Base-by-base conservation (phyloP, 1,140 invertebrate species). In the Drosophila nebulosa region DNA sequence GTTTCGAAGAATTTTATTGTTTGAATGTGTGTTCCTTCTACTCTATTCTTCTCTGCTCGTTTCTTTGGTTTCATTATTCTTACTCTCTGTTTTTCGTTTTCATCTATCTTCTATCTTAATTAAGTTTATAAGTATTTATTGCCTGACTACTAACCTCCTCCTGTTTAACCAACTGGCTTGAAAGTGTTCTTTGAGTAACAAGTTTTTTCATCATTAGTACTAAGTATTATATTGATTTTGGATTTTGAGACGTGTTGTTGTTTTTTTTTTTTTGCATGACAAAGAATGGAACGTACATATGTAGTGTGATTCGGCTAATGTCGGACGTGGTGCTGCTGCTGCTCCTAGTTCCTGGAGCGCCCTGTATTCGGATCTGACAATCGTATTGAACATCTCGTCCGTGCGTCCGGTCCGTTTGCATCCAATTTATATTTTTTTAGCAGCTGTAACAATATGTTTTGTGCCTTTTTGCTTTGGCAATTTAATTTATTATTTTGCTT, bases 381-480 rank as follows among this genome's bases (percentile, higher is more conserved):
- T 21, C 39, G 7, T 21, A 46, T 4, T 9, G 30, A 32, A 21
- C 39, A 1, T 6, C 18, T 16, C 39, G 39, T 46, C 18, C 39
- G 39, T 46, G 14, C 16, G 39, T 46, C 39, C 39, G 39, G 7
- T 21, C 39, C 16, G 16, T 21, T 21, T 46, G 39, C 39, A 46
- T 46, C 39, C 39, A 46, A 46, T 10, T 10, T 12, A 12, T 32
- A 32, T 32, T 21, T 21, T 7, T 46, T 5, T 46, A 46, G 18
- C n/a, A 22, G 30, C 22, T 39, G 50, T 64, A 14, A 57, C n/a
- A 22, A 32, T 39, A 4, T 64, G 53, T 21, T 39, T 14, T 30
- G 16, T 39, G 36, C 63, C 14, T 56, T 56, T 32, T 56, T 32
- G 53, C 53, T 56, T 56, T 46, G 53, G 56, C 55, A 26, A 18